A percentile compares a stretch with the other conserved stretches of the same genome.
These are phyloP conservation scores for Alligator mississippiensis DNA, from an alignment of 2,113 vertebrate genomes.

Conservation along the genomic window DNA sequence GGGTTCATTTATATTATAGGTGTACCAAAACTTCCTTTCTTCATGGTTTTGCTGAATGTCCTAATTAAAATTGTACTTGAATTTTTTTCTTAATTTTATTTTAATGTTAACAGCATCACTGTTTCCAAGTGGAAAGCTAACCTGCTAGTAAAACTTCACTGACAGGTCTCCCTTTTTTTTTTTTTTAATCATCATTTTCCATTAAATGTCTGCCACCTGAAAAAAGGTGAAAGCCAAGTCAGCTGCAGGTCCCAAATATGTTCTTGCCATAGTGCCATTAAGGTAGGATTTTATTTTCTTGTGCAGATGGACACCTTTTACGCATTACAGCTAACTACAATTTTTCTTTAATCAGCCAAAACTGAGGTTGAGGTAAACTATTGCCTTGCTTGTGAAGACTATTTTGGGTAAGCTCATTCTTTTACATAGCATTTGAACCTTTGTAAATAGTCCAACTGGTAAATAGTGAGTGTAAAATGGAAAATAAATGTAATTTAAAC, in stretches of 20 bases:
- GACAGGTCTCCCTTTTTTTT: neutral
- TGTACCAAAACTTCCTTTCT: neutral
- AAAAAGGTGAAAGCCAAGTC: slow-evolving; percentile 1
- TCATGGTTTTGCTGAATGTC: neutral
- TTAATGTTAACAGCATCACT: neutral
- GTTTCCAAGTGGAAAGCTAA: slow-evolving; percentile 20
- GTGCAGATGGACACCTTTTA: neutral
- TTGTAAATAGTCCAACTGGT: slow-evolving; percentile 82
- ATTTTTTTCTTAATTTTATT: neutral
- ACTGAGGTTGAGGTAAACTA: slow-evolving; percentile 47
- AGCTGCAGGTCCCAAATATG: slow-evolving; percentile 32
- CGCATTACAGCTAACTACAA: slow-evolving; percentile 1
- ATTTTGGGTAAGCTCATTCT: slow-evolving; percentile 54
- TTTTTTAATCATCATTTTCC: neutral
- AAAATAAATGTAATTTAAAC: slow-evolving; percentile 79
- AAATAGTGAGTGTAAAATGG: slow-evolving; percentile 79
- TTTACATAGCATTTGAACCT: slow-evolving; percentile 37
- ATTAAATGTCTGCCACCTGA: neutral
- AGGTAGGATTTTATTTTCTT: neutral
- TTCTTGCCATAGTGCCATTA: slow-evolving; percentile 20
- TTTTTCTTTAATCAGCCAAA: slow-evolving; percentile 45
- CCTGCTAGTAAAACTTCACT: slow-evolving; percentile 21
- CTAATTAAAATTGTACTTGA: neutral
- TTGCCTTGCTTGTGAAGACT: slow-evolving; percentile 39
- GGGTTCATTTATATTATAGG: neutral